Base-by-base conservation (phyloP, 2,797 vertebrate genomes). In the Graptemys geographica region DNA sequence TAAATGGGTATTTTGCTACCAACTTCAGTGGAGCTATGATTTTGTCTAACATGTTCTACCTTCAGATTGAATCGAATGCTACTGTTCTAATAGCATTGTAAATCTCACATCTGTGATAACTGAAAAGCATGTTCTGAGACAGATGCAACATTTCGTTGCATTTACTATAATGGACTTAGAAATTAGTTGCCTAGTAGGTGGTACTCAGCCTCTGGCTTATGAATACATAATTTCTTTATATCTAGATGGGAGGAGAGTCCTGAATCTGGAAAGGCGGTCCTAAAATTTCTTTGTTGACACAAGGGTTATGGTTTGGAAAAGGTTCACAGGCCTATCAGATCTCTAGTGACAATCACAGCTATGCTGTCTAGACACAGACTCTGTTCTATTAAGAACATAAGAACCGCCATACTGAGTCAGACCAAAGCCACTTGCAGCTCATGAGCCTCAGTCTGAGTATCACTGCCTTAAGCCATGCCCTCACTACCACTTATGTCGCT, bases 251-350 rank as follows among this genome's bases (percentile, higher is more conserved):
- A 87, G 47, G 15, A 85, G 56, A 33, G 18, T 21, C 72, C n/a
- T 3, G 59, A 79, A 25, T 49, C 15, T 69, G 44, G 52, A 74
- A 84, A 27, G 65, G 16, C 12, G 3, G 62, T 19, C 33, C 62
- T n/a, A 18, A 10, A n/a, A 44, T 81, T 33, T 83, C 18, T 82
- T 0, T 0, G 59, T 5, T 87, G 57, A 81, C 13, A 9, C 44
- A 57, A 19, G 28, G 80, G 28, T 65, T 16, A 52, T 8, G 11
- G 3, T 16, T 18, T 0, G 3, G 62, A 81, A 91, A 49, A 72
- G 87, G 3, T 5, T 72, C 23, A 6, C 8, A 81, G 72, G 3
- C 8, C 79, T 87, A 85, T n/a, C 25, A 49, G 27, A 13, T 84
- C 33, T 89, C 57, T 52, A 91, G 62, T 87, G 84, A 4, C 37